A percentile compares a stretch with the other conserved stretches of the same genome.
phyloP scores from a whole-genome alignment of 2,888 invertebrate genomes.

The Serrognathus titanus region DNA sequence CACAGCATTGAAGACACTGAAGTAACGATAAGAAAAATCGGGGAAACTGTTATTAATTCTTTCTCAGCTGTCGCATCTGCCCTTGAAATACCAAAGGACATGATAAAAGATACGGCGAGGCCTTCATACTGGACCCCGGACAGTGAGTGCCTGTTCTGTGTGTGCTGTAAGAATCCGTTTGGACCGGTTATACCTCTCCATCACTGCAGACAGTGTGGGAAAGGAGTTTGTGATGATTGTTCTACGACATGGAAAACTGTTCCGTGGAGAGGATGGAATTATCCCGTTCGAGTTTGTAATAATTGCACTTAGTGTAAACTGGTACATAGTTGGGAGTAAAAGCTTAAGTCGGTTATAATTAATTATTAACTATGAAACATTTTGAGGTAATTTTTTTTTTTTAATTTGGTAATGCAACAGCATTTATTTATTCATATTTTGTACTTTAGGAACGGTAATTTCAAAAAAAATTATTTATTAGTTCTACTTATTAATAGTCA shows the following conservation, averaged over 20 bases:
- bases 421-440: too few relatives aligned
- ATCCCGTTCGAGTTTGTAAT: constrained; percentile 73
- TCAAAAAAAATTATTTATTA: too few relatives aligned
- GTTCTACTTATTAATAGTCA: too few relatives aligned
- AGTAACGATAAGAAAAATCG: constrained; percentile 60
- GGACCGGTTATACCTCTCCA: constrained; percentile 54
- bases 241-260: constrained; percentile 62
- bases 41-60: constrained; percentile 71
- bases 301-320: constrained; percentile 48
- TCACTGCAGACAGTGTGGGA: constrained; percentile 71
- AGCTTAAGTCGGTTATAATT: too few relatives aligned
- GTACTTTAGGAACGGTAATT: too few relatives aligned
- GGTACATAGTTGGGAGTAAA: constrained; percentile 19
- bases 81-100: constrained; percentile 70
- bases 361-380: too few relatives aligned
- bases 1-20: constrained; percentile 40
- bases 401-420: too few relatives aligned
- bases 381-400: too few relatives aligned
- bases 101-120: constrained; percentile 71
- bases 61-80: constrained; percentile 67
- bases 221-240: constrained; percentile 64
- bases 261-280: constrained; percentile 69
- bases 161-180: constrained; percentile 62
- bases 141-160: constrained; percentile 63
- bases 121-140: constrained; percentile 82